Conservation (phyloP, 2,113 vertebrate species). For the Calidris pygmaea region DNA sequence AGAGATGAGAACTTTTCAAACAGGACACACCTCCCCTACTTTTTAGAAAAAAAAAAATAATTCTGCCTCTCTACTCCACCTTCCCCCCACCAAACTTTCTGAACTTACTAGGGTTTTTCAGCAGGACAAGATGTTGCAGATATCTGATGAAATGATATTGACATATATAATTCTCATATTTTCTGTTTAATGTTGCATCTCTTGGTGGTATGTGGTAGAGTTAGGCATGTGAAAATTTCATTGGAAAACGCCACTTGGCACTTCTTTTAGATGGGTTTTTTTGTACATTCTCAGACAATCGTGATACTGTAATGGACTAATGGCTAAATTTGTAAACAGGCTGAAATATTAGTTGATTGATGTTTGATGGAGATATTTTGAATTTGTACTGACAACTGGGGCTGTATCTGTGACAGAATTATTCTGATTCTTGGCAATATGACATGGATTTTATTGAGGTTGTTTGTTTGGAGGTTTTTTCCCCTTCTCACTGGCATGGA, state of each 20-base stretch:
- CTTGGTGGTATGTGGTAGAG: background rate
- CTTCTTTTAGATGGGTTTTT: background rate
- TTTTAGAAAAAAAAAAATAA: background rate
- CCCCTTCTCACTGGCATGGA: background rate
- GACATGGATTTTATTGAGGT: background rate
- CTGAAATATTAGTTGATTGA: background rate
- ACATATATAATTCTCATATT: background rate
- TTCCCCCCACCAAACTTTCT: background rate
- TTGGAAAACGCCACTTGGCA: background rate
- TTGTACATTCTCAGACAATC: background rate
- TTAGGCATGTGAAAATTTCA: background rate
- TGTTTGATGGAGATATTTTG: background rate
- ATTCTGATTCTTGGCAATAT: background rate
- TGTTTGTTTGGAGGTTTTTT: accelerated
- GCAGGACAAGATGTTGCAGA: background rate
- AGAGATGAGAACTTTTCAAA: background rate
- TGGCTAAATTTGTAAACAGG: background rate
- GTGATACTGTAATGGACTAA: background rate
- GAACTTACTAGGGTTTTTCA: background rate
- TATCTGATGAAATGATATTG: background rate
- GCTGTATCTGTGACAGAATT: background rate
- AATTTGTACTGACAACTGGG: background rate
- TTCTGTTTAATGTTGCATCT: background rate
- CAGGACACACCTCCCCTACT: no score
- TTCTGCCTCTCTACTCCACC: background rate